A percentile compares a stretch with the other conserved stretches of the same genome.
Evolutionary conservation across 2,113 vertebrate genomes (phyloP).

Genomic region (Epinephelus cyanopodus): DNA sequence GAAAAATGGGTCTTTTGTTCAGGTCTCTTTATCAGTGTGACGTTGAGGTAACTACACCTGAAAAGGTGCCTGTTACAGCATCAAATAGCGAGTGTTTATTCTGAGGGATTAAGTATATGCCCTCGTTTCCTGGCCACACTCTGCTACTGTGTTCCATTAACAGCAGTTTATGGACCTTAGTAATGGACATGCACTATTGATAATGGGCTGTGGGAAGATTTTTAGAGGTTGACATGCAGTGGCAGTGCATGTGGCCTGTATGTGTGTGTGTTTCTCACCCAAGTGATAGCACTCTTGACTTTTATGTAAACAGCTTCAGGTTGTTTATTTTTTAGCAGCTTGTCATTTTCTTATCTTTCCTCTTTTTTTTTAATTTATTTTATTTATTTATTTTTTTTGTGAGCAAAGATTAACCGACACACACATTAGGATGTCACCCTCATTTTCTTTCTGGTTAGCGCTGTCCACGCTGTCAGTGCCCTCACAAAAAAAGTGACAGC

Average conservation of each 20-base stretch:
- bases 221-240: slow-evolving; percentile 25
- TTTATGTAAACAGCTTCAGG: not conserved
- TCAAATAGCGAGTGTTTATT: slow-evolving; percentile 15
- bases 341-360: slow-evolving; percentile 11
- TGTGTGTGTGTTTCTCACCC: not conserved
- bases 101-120: not conserved
- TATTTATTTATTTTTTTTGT: not conserved
- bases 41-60: not conserved
- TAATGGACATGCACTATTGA: slow-evolving; percentile 45
- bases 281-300: not conserved
- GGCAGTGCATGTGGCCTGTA: not conserved
- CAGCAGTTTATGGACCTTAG: slow-evolving; percentile 54
- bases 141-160: slow-evolving; percentile 41
- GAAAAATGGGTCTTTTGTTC: not conserved
- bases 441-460: not conserved
- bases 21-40: not conserved
- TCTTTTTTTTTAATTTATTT: too few species aligned
- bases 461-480: not conserved
- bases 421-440: not conserved
- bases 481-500: not conserved
- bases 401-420: not conserved
- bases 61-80: slow-evolving; percentile 9
- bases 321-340: slow-evolving; percentile 1
- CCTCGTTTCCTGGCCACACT: not conserved
- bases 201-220: slow-evolving; percentile 39